Base-by-base conservation (phyloP, 2,888 invertebrate genomes). In the Xylota sylvarum region DNA sequence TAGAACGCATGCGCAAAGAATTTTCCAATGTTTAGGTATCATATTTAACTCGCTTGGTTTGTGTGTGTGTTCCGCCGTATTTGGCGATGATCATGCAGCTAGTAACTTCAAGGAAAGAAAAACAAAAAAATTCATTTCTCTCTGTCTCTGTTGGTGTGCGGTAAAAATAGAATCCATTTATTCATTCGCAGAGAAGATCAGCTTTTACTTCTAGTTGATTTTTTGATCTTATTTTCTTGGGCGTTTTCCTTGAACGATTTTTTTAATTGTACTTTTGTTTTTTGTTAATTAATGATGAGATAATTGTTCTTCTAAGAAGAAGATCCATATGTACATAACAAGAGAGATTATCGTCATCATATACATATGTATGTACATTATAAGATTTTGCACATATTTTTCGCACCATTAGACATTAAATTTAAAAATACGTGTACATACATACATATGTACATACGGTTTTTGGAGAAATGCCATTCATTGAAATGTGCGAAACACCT, bases 1-100 rank as follows among this genome's bases (percentile, higher is more conserved):
- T 10, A 73, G 37, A 76, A 79, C 87, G 88, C 88, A 88, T 88
- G 88, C 88, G 88, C 84, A 23, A 64, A 50, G 67, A 77, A 70
- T 81, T 84, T 79, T 84, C 76, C 62, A 84, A 84, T 73, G 74
- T 82, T 86, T 86, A 56, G 73, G 82, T 87, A 79, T 87, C 83
- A 79, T 83, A 52, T 87, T 87, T 52, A 79, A 48, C 65, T 65
- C 35, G 43, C 30, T 37, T 17, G 23, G 52, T 37, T 46, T 67
- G 60, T 56, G 12, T 69, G 50, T 67, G 67, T 72, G 58, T 72
- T 87, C 87, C 80, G 56, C 85, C 88, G 88, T 88, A 88, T 88
- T 88, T 88, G 88, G 88, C 79, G 74, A 84, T 85, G 88, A 78
- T 85, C 86, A 46, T 72, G 72, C 76, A 67, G 17, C 72, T 27